Evolutionary conservation across 2,888 invertebrate species (phyloP), one percentile per base, ranked within the genome.

Genomic region (Griposia aprilina): DNA sequence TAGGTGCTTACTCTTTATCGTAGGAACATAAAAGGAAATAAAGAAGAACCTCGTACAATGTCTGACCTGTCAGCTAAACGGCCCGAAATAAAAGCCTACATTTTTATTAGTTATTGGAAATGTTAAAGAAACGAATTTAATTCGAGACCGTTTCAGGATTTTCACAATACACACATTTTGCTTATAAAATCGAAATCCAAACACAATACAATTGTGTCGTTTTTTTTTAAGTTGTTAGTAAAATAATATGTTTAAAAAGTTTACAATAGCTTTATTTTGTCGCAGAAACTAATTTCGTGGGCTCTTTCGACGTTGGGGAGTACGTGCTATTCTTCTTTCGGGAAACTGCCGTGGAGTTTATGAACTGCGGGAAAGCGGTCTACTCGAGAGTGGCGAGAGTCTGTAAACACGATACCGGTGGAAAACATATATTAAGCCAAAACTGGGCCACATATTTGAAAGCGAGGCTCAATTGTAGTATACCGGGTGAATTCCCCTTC

Each of bases 311-410:
- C 90, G 97, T 97, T 52, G 98, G 97, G 23, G 97, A 98, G 81
- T 97, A 97, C 91, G 98, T 98, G 60, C 97, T 97, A 91, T 97
- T 98, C 95, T 98, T 98, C 97, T 98, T 98, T 94, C 97, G 98
- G 50, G 98, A 98, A 93, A 97, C 97, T 41, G 98, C 98, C 0
- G 97, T 98, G 70, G 97, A 97, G 93, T 97, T 97, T 92, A 97
- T 97, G 94, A 97, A 97, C 93, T 98, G 98, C 91, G 98, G 98
- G 78, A 97, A 97, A 92, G 97, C 97, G 45, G 97, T 98, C 80
- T 98, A 98, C 93, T 98, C 98, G 48, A 95, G 98, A 73, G 98
- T 98, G 68, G 98, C 98, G 63, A 95, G 98, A 86, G 97, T 98
- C 66, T 98, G 98, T 96, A 98, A 98, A 95, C 97, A 97, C 88